These are phyloP conservation scores for Hyposoter didymator DNA, from an alignment of 2,888 invertebrate species.

Conservation along the genomic window DNA sequence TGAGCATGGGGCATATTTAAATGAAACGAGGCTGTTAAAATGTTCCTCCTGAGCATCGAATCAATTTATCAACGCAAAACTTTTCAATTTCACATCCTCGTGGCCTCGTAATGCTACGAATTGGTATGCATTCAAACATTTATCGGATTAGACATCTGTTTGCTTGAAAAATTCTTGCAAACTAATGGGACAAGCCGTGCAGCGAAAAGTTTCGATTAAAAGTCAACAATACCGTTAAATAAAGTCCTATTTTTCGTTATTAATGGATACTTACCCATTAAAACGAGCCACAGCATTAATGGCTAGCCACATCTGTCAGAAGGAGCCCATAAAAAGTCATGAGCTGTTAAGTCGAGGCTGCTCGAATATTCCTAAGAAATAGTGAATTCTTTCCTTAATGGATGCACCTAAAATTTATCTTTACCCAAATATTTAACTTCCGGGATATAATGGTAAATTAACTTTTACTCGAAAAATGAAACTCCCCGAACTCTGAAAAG, in stretches of 20 bases:
- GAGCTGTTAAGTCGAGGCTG: conserved; percentile 1
- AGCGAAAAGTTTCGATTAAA: neutral
- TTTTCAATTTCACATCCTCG: neutral
- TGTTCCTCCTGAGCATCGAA: neutral
- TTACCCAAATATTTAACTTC: neutral
- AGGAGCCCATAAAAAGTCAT: neutral
- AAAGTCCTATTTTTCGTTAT: neutral
- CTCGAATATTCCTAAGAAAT: conserved; percentile 1
- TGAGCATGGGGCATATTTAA: neutral
- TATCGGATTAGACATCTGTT: conserved; percentile 19
- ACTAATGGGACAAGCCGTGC: neutral
- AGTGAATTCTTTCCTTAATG: neutral
- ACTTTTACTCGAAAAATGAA: neutral
- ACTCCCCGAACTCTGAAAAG: neutral
- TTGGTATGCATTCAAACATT: neutral
- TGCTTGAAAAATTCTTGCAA: conserved; percentile 16
- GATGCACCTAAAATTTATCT: neutral
- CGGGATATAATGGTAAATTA: neutral
- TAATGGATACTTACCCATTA: neutral
- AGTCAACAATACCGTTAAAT: neutral
- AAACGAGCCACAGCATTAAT: neutral
- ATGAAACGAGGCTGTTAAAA: neutral
- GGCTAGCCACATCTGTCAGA: neutral
- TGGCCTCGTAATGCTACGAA: neutral
- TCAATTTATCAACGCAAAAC: neutral